phyloP scores from a whole-genome alignment of 1,140 invertebrate genomes.

The Ganaspis sp. region DNA sequence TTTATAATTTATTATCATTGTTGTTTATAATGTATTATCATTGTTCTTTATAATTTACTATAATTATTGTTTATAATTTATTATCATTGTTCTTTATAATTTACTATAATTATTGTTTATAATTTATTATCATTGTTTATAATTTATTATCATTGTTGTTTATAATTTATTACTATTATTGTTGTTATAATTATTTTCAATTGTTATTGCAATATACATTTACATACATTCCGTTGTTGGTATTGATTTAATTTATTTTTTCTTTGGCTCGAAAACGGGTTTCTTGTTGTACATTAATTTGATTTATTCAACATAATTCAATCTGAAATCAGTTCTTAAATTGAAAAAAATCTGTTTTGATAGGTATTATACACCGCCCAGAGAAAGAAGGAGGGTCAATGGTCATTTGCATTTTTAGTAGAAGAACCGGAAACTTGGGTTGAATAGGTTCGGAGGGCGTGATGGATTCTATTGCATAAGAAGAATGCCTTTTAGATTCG shows the following conservation, averaged over 20 bases:
- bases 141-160: no score
- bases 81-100: no score
- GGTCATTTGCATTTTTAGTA: conserved; percentile 6
- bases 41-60: no score
- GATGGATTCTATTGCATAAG: background rate
- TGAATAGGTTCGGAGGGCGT: conserved; percentile 7
- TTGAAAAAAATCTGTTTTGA: conserved; percentile 27
- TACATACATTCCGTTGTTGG: conserved; percentile 4
- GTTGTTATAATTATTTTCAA: no score
- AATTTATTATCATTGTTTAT: no score
- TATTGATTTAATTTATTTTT: background rate
- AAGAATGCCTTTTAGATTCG: background rate
- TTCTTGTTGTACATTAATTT: background rate
- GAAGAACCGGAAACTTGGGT: conserved; percentile 9
- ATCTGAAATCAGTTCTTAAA: background rate
- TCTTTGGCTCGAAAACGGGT: background rate
- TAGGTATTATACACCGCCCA: background rate
- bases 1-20: no score
- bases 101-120: no score
- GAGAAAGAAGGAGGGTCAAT: conserved; percentile 7
- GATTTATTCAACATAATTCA: conserved; percentile 10
- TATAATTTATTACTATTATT: no score
- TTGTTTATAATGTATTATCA: no score
- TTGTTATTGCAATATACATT: background rate
- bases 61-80: no score